phyloP scores from a whole-genome alignment of 2,113 vertebrate genomes.

The Python bivittatus region DNA sequence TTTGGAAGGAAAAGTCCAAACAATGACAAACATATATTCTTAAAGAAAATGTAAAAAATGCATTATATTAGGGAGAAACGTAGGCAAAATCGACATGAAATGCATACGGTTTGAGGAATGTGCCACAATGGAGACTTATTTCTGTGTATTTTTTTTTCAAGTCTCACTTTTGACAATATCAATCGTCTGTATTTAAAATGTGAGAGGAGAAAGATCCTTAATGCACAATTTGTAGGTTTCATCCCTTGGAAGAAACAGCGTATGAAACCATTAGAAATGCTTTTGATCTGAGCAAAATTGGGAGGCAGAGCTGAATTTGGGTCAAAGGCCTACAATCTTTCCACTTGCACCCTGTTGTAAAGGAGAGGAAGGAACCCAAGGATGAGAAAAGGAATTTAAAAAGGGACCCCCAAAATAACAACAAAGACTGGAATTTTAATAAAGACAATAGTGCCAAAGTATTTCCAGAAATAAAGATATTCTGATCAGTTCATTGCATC shows the following conservation, averaged over 20 bases:
- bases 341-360: slow-evolving; percentile 60
- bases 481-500: slow-evolving; percentile 71
- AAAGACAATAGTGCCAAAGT: slow-evolving; percentile 68
- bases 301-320: slow-evolving; percentile 68
- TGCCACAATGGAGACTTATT: neutral
- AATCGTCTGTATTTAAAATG: neutral
- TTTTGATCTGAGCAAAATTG: slow-evolving; percentile 67
- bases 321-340: slow-evolving; percentile 59
- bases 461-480: slow-evolving; percentile 77
- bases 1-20: neutral
- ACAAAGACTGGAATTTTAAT: slow-evolving; percentile 67
- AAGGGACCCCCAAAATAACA: slow-evolving; percentile 47
- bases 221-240: slow-evolving; percentile 44
- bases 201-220: slow-evolving; percentile 40
- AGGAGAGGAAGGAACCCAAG: slow-evolving; percentile 47
- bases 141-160: neutral
- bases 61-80: neutral
- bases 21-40: neutral
- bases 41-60: neutral
- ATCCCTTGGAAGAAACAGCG: slow-evolving; percentile 58
- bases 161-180: neutral
- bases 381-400: slow-evolving; percentile 13
- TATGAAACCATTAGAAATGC: slow-evolving; percentile 44
- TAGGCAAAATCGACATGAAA: neutral
- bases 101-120: neutral